Evolutionary conservation across 2,797 vertebrate genomes (phyloP), one percentile per base, ranked within the genome.

Genomic region (Cynopterus sphinx): DNA sequence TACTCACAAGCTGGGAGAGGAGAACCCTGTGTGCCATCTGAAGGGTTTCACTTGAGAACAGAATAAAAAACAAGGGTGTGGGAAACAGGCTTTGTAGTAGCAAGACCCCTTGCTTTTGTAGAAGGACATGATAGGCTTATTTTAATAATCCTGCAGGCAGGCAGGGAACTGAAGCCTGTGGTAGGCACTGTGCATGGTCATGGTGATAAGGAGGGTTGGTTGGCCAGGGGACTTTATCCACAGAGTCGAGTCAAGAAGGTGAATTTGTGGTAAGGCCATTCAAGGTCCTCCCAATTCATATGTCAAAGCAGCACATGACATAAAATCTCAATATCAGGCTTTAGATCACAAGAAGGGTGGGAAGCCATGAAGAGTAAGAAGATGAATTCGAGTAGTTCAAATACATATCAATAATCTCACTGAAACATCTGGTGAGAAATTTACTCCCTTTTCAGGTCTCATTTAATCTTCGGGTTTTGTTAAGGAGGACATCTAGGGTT

Each of bases 371-470:
- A 8, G 26, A 26, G 9, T 6, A 39, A 17, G 19, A n/a, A 87
- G 26, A 33, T 39, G 15, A 51, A 24, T 43, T 77, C 43, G 6
- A 28, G n/a, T 31, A 3, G 6, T n/a, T 82, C 36, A 22, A 3
- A 22, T 24, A 53, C 39, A 70, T 10, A 16, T 36, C 10, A 13
- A 49, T 31, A 43, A 71, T 55, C 74, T 39, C 19, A 41, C 0
- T 49, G 71, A 94, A 55, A 82, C 33, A n/a, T 17, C 61, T 53
- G 63, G 19, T 33, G 75, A 92, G 74, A 90, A 87, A 65, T 46
- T 51, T 65, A 36, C 6, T 70, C 33, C 31, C 39, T 73, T 68
- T 49, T 67, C 61, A 59, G 41, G 57, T 61, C 13, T 63, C 33
- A 22, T 75, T 86, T 28, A 43, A 13, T 33, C 7, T 53, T 87